Base-by-base conservation (phyloP, 2,888 invertebrate genomes). In the Eupithecia subfuscata region DNA sequence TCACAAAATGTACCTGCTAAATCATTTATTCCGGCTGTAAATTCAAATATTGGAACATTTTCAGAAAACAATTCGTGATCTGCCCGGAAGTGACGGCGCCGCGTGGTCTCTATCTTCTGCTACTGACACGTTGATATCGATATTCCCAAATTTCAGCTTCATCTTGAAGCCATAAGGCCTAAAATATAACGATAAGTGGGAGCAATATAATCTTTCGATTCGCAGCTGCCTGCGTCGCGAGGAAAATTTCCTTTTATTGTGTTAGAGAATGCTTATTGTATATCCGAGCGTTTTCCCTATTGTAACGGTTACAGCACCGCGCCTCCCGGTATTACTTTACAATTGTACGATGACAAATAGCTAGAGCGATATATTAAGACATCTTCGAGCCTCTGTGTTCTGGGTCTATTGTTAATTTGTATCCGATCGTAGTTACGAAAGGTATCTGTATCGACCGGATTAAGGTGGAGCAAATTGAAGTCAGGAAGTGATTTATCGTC, bases 211-310 rank as follows among this genome's bases (percentile, higher is more conserved):
- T 89, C 87, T 89, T 90, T 88, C 86, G 85, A 84, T 85, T 83
- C 85, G 79, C 82, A 84, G 85, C 85, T 80, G 84, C 81, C 82
- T 85, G 82, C 85, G 87, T 87, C 86, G 85, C 86, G 84, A 89
- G 87, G 89, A 90, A 90, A 90, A 89, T 90, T 90, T 89, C 88
- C 88, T 90, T 91, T 92, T 92, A 93, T 93, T 92, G 90, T 92
- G 89, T 92, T 91, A 91, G 91, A 84, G 87, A 92, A 90, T 89
- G 89, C 91, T 92, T 91, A 93, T 92, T 91, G 92, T 92, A 90
- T 89, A 91, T 89, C 87, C 86, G 87, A 89, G 86, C 90, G 86
- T 88, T 91, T 91, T 91, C 87, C 85, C 89, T 84, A 90, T 91
- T 92, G 91, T 91, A 85, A 86, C 84, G 81, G 86, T 85, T 84